Conservation (phyloP, 1,140 invertebrate genomes). For the Drosophila repleta region DNA sequence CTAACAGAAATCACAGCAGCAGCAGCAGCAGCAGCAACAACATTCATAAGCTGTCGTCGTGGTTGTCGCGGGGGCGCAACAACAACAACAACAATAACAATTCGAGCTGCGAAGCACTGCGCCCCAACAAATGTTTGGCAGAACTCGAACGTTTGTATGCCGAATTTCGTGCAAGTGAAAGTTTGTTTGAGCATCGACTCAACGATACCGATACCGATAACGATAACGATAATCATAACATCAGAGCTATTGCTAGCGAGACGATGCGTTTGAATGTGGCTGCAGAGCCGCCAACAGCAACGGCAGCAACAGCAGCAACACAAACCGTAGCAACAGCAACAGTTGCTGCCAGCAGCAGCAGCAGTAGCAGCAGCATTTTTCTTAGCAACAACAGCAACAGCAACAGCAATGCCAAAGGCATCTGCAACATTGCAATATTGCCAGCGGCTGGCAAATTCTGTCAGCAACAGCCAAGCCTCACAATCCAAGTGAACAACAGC, state of each 20-base stretch:
- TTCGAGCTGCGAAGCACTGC: constrained; percentile 45
- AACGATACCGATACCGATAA: constrained; percentile 12
- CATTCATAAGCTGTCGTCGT: constrained; percentile 25
- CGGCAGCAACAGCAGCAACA: constrained; percentile 26
- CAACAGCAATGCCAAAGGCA: constrained; percentile 44
- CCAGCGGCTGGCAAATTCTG: constrained; percentile 63
- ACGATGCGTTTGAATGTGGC: constrained; percentile 72
- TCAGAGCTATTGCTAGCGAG: constrained; percentile 24
- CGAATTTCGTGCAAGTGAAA: constrained; percentile 83
- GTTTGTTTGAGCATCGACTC: constrained; percentile 61
- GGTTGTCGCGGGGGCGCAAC: constrained; percentile 40
- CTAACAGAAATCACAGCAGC: constrained; percentile 8
- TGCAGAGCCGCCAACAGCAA: constrained; percentile 45
- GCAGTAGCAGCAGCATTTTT: constrained; percentile 16
- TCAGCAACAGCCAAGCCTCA: constrained; percentile 75
- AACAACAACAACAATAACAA: constrained; percentile 17
- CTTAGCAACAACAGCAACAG: constrained; percentile 52
- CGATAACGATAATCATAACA: constrained; percentile 45
- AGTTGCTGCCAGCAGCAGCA: constrained; percentile 31
- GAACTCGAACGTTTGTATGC: constrained; percentile 82
- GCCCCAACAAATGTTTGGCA: constrained; percentile 82
- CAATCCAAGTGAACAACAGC: constrained; percentile 80
- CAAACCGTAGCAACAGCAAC: constrained; percentile 41
- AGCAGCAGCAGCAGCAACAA: not conserved
- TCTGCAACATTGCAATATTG: constrained; percentile 56